A percentile compares a stretch with the other conserved stretches of the same genome.
phyloP scores from a whole-genome alignment of 2,888 invertebrate genomes.

The Ganaspis brasiliensis region DNA sequence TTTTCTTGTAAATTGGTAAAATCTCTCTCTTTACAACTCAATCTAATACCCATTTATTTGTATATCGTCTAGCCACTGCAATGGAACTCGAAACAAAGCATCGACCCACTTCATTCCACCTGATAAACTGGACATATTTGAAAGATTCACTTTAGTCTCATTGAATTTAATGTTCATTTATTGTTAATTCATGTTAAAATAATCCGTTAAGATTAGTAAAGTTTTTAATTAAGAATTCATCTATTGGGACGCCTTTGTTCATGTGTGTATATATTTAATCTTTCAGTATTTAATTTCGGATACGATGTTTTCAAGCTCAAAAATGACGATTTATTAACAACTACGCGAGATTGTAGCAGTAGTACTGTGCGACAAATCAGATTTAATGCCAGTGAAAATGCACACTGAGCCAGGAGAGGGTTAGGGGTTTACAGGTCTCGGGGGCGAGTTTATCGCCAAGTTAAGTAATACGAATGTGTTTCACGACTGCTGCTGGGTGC shows the following conservation, averaged over 20 bases:
- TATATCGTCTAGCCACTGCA: not conserved
- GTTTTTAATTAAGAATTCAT: not conserved
- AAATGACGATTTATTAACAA: constrained; percentile 41
- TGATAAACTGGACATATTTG: not conserved
- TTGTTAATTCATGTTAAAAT: no score
- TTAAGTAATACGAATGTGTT: constrained; percentile 83
- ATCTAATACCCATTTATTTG: constrained; percentile 14
- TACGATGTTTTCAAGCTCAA: constrained; percentile 9
- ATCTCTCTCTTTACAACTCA: constrained; percentile 63
- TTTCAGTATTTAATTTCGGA: not conserved
- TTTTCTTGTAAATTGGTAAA: constrained; percentile 73
- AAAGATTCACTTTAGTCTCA: no score
- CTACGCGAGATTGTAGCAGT: constrained; percentile 3
- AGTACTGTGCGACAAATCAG: constrained; percentile 67
- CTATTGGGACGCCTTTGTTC: no score
- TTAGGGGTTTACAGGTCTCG: constrained; percentile 73
- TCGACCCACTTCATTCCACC: not conserved
- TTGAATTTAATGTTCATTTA: no score
- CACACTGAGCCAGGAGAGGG: constrained; percentile 66
- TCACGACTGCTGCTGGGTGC: constrained; percentile 70
- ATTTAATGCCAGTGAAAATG: constrained; percentile 71
- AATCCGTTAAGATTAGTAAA: no score
- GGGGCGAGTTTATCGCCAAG: constrained; percentile 81
- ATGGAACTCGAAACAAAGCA: constrained; percentile 14
- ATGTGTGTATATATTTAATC: not conserved